These are phyloP conservation scores for Ceratoteleas bidentatus DNA, from an alignment of 1,140 invertebrate genomes.

Conservation along the genomic window DNA sequence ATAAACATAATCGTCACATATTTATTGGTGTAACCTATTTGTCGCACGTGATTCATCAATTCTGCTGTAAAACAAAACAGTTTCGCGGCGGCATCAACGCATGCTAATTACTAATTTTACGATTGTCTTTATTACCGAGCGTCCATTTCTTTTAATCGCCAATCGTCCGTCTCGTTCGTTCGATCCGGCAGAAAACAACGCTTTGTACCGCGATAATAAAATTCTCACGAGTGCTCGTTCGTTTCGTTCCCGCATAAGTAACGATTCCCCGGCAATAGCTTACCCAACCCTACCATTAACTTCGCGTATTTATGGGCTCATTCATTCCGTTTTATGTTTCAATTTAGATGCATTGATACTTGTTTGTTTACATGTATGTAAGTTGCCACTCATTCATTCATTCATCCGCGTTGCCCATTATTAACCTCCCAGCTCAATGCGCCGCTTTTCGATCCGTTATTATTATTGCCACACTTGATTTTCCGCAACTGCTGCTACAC, in stretches of 20 bases:
- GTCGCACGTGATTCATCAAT: conserved; percentile 16
- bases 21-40: conserved; percentile 17
- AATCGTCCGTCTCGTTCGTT: conserved; percentile 36
- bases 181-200: conserved; percentile 44
- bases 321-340: conserved; percentile 81
- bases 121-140: conserved; percentile 44
- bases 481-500: conserved; percentile 8
- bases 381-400: conserved; percentile 77
- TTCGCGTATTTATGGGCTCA: conserved; percentile 79
- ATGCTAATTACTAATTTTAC: conserved; percentile 57
- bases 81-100: conserved; percentile 20
- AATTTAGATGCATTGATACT: conserved; percentile 81
- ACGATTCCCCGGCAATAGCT: conserved; percentile 77
- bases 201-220: conserved; percentile 60
- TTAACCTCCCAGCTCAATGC: conserved; percentile 69
- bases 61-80: conserved; percentile 28
- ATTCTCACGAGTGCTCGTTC: conserved; percentile 69
- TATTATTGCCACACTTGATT: conserved; percentile 18
- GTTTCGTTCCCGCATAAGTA: conserved; percentile 75
- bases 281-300: conserved; percentile 80
- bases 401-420: conserved; percentile 70
- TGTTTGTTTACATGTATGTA: conserved; percentile 78
- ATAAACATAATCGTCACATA: conserved; percentile 12
- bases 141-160: conserved; percentile 51
- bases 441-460: conserved; percentile 48